A percentile compares a stretch with the other conserved stretches of the same genome.
These are phyloP conservation scores for Nezara viridula DNA, from an alignment of 2,888 invertebrate species.

Conservation along the genomic window DNA sequence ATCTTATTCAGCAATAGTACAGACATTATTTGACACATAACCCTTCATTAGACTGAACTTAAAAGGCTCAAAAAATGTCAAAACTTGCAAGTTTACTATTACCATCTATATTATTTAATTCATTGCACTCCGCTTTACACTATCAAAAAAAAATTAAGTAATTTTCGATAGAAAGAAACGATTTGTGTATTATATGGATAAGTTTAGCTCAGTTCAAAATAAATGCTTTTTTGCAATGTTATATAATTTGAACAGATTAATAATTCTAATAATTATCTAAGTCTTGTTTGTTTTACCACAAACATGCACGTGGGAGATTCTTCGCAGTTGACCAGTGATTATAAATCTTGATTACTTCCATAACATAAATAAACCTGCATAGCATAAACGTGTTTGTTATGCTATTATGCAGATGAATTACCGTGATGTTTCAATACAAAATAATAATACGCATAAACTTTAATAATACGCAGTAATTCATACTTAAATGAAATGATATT, in stretches of 20 bases:
- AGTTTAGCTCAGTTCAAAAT: not conserved
- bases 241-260: not conserved
- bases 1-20: too few species aligned
- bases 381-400: not conserved
- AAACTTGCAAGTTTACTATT: too few species aligned
- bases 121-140: too few species aligned
- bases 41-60: too few species aligned
- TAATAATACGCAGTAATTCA: not conserved
- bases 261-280: not conserved
- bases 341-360: not conserved
- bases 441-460: not conserved
- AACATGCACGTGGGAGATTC: not conserved
- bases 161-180: too few species aligned
- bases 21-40: too few species aligned
- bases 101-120: too few species aligned
- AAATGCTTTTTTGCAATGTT: not conserved
- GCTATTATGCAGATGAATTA: not conserved
- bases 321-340: not conserved
- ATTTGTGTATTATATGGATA: too few species aligned
- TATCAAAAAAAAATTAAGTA: too few species aligned
- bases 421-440: too few species aligned
- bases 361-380: not conserved
- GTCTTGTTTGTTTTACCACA: not conserved
- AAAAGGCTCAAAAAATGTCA: too few species aligned
- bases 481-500: not conserved